A percentile compares a stretch with the other conserved stretches of the same genome.
Conservation (phyloP, 2,888 invertebrate species). For the Erebia ligea region DNA sequence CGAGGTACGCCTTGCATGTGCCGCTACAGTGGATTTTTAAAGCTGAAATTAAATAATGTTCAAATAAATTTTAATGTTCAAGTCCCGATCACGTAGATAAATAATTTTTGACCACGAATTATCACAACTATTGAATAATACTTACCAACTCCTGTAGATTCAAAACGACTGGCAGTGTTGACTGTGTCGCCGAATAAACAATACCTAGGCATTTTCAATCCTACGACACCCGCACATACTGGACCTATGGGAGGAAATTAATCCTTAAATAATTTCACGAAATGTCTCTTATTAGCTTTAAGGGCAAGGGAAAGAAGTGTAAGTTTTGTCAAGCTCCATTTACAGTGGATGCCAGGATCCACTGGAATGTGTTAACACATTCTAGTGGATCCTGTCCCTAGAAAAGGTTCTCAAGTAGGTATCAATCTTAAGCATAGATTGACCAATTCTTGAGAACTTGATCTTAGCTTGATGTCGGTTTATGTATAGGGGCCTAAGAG, state of each 20-base stretch:
- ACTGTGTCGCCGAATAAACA: conserved; percentile 97
- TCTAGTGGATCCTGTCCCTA: too few species aligned
- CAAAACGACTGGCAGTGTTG: conserved; percentile 94
- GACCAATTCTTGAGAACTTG: too few species aligned
- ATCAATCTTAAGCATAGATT: too few species aligned
- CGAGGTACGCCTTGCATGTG: conserved; percentile 87
- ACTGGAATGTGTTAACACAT: too few species aligned
- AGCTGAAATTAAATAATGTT: conserved; percentile 76
- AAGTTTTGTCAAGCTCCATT: too few species aligned
- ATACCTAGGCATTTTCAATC: conserved; percentile 96
- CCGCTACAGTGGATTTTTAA: conserved; percentile 92
- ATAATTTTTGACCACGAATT: too few species aligned
- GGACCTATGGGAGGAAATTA: conserved; percentile 83
- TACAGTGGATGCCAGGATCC: too few species aligned
- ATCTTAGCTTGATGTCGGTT: too few species aligned
- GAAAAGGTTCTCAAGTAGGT: too few species aligned
- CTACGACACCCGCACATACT: conserved; percentile 96
- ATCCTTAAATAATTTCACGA: not conserved
- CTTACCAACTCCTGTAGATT: conserved; percentile 91
- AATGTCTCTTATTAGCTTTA: too few species aligned
- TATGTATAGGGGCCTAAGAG: too few species aligned
- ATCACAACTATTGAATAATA: conserved; percentile 34
- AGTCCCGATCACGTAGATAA: not conserved
- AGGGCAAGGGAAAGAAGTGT: too few species aligned
- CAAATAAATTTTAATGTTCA: not conserved